Conservation (phyloP, 2,113 vertebrate species). For the Callorhinus ursinus region DNA sequence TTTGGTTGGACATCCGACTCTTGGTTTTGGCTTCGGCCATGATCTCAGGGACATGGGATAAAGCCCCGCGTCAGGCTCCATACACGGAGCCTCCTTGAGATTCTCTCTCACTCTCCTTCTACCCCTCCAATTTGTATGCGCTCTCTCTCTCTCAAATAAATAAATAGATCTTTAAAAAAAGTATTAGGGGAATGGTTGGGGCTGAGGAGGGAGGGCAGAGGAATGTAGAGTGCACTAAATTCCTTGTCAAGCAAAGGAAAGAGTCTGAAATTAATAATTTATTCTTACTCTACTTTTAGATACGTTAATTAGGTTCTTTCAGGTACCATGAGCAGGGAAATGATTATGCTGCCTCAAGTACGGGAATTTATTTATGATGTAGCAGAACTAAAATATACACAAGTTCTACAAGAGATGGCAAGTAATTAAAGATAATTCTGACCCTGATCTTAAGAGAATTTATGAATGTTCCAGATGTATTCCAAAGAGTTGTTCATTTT, state of each 20-base stretch:
- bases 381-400: background rate
- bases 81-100: background rate
- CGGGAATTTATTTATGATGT: background rate
- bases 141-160: background rate
- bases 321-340: background rate
- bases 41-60: background rate
- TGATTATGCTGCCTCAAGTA: background rate
- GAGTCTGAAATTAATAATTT: background rate
- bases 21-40: background rate
- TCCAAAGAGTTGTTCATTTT: background rate
- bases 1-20: background rate
- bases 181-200: background rate
- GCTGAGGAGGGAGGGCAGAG: background rate
- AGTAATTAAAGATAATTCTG: background rate
- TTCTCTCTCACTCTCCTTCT: background rate
- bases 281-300: background rate
- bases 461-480: background rate
- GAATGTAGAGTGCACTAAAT: background rate
- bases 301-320: background rate
- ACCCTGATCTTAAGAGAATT: background rate
- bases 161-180: background rate
- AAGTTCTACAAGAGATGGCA: background rate
- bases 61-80: background rate
- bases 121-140: background rate
- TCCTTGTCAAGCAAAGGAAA: background rate